These are phyloP conservation scores for Mixornis gularis DNA, from an alignment of 2,113 vertebrate genomes.

Conservation along the genomic window DNA sequence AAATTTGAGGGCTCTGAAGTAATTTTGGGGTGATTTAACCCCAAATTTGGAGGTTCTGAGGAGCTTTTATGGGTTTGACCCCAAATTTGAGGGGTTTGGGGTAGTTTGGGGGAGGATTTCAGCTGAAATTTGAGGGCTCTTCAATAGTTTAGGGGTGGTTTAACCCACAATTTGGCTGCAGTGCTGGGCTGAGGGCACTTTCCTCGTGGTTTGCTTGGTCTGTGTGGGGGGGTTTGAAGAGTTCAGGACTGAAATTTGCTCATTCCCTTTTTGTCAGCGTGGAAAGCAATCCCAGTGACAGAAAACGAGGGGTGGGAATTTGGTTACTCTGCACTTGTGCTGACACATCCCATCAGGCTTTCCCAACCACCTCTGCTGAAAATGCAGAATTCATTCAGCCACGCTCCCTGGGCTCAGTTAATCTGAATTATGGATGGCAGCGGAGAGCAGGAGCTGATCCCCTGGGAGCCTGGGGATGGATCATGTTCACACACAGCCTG, in stretches of 20 bases:
- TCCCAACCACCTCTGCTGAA: neutral
- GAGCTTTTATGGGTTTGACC: too few species aligned
- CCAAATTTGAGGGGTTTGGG: too few species aligned
- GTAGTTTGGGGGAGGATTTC: too few species aligned
- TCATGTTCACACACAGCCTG: neutral
- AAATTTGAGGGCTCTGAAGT: too few species aligned
- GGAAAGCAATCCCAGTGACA: neutral
- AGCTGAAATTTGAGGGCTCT: too few species aligned
- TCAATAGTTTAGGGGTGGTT: too few species aligned
- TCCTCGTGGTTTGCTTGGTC: fast-evolving
- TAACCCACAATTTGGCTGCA: neutral
- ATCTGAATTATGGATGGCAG: neutral
- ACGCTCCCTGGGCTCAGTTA: neutral
- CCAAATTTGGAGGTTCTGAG: too few species aligned
- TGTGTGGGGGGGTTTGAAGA: neutral
- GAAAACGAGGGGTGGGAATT: neutral
- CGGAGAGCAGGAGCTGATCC: neutral
- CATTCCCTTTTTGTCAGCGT: neutral
- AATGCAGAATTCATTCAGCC: neutral
- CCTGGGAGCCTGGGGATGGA: neutral
- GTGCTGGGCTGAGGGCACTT: neutral
- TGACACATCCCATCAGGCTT: neutral
- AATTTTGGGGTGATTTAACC: too few species aligned
- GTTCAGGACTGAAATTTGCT: neutral
- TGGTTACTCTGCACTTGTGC: neutral